Evolutionary conservation across 2,797 vertebrate species (phyloP).

Genomic region (Pithecia hirsuta): DNA sequence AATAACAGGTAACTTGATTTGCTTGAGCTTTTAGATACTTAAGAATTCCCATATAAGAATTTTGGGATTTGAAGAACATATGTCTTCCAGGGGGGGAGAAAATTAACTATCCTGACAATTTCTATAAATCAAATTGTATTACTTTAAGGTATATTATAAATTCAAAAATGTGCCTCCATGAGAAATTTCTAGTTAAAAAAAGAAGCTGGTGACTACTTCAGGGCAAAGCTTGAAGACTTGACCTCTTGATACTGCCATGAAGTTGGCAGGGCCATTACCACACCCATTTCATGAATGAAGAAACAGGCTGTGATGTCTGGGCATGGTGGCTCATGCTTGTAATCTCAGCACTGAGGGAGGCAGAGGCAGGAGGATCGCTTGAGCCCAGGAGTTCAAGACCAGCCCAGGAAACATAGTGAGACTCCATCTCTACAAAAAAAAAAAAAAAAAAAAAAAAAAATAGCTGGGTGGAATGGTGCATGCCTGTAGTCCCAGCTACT

Average conservation of each 20-base stretch:
- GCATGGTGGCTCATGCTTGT: too few species aligned
- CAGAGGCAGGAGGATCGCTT: too few species aligned
- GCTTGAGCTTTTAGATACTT: background rate
- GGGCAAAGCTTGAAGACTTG: background rate
- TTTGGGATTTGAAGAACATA: background rate
- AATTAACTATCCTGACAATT: background rate
- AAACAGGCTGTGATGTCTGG: background rate
- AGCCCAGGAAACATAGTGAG: too few species aligned
- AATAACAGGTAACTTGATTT: background rate
- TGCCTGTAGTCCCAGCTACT: too few species aligned
- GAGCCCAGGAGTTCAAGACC: too few species aligned
- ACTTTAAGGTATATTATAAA: background rate
- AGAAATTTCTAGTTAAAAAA: background rate
- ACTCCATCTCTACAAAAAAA: too few species aligned
- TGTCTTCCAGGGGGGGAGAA: background rate
- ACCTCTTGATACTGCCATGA: fast-evolving
- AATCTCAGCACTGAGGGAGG: too few species aligned
- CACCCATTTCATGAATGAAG: background rate
- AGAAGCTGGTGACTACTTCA: background rate
- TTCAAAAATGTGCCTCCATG: background rate
- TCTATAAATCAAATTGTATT: background rate
- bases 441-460: too few species aligned
- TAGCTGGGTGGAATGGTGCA: too few species aligned
- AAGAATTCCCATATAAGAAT: background rate
- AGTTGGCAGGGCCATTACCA: fast-evolving